A percentile compares a stretch with the other conserved stretches of the same genome.
Conservation (phyloP, 2,888 invertebrate genomes). For the Volucella zonaria region DNA sequence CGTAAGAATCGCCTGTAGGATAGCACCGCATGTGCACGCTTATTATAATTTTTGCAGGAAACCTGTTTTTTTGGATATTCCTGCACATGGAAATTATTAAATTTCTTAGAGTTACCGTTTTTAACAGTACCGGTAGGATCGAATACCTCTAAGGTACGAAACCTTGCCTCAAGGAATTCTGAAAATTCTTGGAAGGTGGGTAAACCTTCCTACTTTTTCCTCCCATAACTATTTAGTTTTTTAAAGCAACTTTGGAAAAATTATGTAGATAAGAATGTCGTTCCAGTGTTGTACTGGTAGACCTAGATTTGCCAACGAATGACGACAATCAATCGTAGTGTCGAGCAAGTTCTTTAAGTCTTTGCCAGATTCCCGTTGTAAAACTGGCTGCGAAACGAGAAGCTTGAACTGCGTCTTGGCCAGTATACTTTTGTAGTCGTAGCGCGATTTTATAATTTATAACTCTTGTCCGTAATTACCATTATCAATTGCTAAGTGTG, state of each 20-base stretch:
- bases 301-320: constrained; percentile 4
- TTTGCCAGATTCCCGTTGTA: background rate
- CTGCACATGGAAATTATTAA: no score
- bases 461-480: background rate
- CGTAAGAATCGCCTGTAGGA: background rate
- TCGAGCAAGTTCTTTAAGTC: constrained; percentile 4
- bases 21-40: background rate
- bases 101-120: background rate
- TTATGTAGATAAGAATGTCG: background rate
- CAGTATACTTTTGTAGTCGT: constrained; percentile 3
- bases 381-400: background rate
- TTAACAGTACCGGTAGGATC: background rate
- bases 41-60: constrained; percentile 1
- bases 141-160: background rate
- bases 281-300: no score
- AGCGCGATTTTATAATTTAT: background rate
- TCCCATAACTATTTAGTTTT: background rate
- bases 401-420: constrained; percentile 3
- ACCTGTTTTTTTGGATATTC: background rate
- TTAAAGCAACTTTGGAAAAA: background rate
- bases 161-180: constrained; percentile 4
- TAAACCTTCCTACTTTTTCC: no score
- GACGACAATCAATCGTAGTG: constrained; percentile 1
- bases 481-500: background rate
- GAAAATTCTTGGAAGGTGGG: background rate